These are phyloP conservation scores for Mycalesis mineus DNA, from an alignment of 2,888 invertebrate species.

Conservation along the genomic window DNA sequence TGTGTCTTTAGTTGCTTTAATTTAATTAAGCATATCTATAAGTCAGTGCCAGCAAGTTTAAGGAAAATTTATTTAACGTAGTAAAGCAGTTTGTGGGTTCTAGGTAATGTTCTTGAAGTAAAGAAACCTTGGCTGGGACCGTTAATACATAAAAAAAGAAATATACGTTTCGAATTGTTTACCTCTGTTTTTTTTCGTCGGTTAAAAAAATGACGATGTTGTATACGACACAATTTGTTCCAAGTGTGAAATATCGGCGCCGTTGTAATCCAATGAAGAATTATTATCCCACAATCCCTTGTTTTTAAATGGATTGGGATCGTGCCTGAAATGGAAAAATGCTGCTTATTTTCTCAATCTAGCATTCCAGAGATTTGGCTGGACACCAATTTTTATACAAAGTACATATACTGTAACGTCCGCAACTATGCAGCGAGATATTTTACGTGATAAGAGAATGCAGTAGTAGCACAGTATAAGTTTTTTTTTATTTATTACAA, in stretches of 20 bases:
- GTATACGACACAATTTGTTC: constrained; percentile 2
- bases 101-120: no score
- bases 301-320: constrained; percentile 15
- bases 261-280: constrained; percentile 1
- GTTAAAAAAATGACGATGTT: background rate
- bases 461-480: background rate
- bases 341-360: constrained; percentile 7
- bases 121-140: no score
- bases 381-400: constrained; percentile 2
- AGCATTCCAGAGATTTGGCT: background rate
- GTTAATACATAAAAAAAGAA: no score
- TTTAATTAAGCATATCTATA: no score
- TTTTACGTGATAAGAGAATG: background rate
- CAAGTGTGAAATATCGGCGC: constrained; percentile 6
- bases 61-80: no score
- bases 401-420: background rate
- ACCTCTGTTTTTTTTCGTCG: no score
- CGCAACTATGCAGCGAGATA: background rate
- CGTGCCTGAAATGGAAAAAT: constrained; percentile 12
- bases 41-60: no score
- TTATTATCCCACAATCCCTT: constrained; percentile 7
- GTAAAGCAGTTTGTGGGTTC: no score
- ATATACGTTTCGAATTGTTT: no score
- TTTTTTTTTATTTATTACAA: no score
- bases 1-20: no score